These are phyloP conservation scores for Drosophila subquinaria DNA, from an alignment of 2,888 invertebrate species.

Conservation along the genomic window DNA sequence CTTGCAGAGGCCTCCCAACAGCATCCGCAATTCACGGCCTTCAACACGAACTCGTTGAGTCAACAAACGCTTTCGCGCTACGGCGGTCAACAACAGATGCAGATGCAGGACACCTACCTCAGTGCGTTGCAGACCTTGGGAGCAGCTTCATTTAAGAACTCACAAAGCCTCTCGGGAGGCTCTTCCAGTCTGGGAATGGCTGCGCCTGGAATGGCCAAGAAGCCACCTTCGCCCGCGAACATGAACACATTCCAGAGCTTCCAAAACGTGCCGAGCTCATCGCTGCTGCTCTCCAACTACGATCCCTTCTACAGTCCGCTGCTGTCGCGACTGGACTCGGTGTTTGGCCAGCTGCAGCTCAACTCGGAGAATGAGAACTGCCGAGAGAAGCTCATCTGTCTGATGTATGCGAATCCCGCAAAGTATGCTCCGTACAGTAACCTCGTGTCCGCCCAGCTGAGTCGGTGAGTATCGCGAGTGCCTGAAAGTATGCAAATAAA, in stretches of 20 bases:
- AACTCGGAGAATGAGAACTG: slow-evolving; percentile 90
- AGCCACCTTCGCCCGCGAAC: slow-evolving; percentile 86
- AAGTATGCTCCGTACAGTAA: slow-evolving; percentile 96
- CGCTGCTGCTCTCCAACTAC: slow-evolving; percentile 92
- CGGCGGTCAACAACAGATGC: slow-evolving; percentile 87
- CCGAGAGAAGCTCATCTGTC: slow-evolving; percentile 93
- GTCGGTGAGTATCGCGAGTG: slow-evolving; percentile 88
- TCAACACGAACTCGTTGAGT: slow-evolving; percentile 74
- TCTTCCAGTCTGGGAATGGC: slow-evolving; percentile 55
- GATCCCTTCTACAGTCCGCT: slow-evolving; percentile 96
- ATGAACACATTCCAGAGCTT: slow-evolving; percentile 91
- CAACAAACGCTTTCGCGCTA: slow-evolving; percentile 85
- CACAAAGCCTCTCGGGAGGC: slow-evolving; percentile 73
- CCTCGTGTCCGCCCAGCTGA: slow-evolving; percentile 94
- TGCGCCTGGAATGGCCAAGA: slow-evolving; percentile 73
- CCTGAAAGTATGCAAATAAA: slow-evolving; percentile 60
- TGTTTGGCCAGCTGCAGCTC: slow-evolving; percentile 91
- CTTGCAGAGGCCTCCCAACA: slow-evolving; percentile 86
- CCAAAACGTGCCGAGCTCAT: slow-evolving; percentile 94
- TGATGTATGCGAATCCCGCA: slow-evolving; percentile 95
- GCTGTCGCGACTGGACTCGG: slow-evolving; percentile 93
- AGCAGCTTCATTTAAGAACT: slow-evolving; percentile 82
- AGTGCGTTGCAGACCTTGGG: slow-evolving; percentile 86
- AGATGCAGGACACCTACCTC: slow-evolving; percentile 88
- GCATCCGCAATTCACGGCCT: slow-evolving; percentile 85